phyloP scores from a whole-genome alignment of 2,888 invertebrate species.

The Smittia sp. region DNA sequence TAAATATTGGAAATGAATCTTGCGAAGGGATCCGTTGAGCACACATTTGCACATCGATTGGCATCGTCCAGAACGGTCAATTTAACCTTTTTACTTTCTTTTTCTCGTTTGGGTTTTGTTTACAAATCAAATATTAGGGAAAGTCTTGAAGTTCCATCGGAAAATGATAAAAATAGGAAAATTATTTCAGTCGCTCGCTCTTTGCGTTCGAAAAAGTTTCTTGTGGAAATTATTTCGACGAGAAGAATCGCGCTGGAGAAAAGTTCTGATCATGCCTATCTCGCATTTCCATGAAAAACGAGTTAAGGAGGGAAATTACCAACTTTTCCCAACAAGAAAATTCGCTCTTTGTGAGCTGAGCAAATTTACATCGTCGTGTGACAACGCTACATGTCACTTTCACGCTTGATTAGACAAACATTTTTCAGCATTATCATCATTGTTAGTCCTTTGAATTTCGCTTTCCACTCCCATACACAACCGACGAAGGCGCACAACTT shows the following conservation, averaged over 20 bases:
- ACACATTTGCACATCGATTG: conserved; percentile 9
- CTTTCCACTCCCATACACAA: conserved; percentile 4
- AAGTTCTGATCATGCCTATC: background rate
- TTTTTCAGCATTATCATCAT: conserved; percentile 16
- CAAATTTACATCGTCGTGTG: conserved; percentile 9
- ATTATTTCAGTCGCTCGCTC: too few relatives aligned
- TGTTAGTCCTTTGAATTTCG: background rate
- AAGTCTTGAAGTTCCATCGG: too few relatives aligned
- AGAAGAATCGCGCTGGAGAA: too few relatives aligned
- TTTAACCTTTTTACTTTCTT: conserved; percentile 36
- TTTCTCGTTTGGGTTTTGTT: conserved; percentile 34
- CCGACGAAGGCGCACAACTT: conserved; percentile 11
- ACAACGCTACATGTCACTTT: conserved; percentile 42
- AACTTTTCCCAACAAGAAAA: background rate
- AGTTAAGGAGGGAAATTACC: too few relatives aligned
- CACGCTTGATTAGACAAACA: conserved; percentile 42
- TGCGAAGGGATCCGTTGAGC: conserved; percentile 15
- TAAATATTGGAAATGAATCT: background rate
- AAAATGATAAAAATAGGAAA: conserved; percentile 19
- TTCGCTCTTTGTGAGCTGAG: background rate
- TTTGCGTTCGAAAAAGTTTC: too few relatives aligned
- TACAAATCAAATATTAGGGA: conserved; percentile 24
- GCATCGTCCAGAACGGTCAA: conserved; percentile 32
- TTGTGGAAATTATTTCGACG: too few relatives aligned
- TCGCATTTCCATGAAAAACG: background rate